These are phyloP conservation scores for Zhuqinia jingwanae DNA, from an alignment of 2,888 invertebrate species.

Conservation along the genomic window DNA sequence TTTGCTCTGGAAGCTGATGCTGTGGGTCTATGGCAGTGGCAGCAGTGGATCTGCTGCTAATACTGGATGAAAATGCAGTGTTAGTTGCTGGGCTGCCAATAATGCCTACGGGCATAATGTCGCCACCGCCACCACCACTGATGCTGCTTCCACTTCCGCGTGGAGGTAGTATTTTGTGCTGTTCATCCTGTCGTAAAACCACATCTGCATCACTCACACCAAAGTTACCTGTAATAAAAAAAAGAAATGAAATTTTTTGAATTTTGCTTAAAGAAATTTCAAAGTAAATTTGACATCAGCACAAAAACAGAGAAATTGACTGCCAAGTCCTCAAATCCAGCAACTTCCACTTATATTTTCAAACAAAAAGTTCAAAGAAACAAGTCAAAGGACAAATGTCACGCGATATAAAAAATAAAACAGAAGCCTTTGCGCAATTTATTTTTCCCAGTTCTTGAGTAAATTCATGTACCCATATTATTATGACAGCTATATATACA, in stretches of 20 bases:
- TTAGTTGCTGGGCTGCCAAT: not conserved
- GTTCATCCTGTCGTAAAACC: conserved; percentile 64
- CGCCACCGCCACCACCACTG: not conserved
- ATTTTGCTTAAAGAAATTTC: not conserved
- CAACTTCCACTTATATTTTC: not conserved
- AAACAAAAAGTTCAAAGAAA: conserved; percentile 35
- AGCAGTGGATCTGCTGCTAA: not conserved
- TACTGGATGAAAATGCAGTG: conserved; percentile 46
- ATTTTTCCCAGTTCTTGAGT: conserved; percentile 19
- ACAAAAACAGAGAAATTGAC: conserved; percentile 9
- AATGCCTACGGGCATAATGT: not conserved
- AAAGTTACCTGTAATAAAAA: conserved; percentile 74
- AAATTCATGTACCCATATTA: too few relatives aligned
- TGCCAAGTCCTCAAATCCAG: conserved; percentile 14
- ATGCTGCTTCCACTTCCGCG: conserved; percentile 11
- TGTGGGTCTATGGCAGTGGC: not conserved
- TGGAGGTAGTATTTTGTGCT: not conserved
- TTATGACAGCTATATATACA: too few relatives aligned
- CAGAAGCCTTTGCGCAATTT: conserved; percentile 23
- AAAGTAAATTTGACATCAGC: not conserved
- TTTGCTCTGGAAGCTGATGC: conserved; percentile 43
- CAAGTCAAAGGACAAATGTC: conserved; percentile 58
- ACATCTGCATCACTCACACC: conserved; percentile 78
- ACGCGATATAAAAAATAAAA: conserved; percentile 31
- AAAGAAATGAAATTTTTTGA: conserved; percentile 3